Base-by-base conservation (phyloP, 64 coral and sea anemone species). In the Stichodactyla helianthus region DNA sequence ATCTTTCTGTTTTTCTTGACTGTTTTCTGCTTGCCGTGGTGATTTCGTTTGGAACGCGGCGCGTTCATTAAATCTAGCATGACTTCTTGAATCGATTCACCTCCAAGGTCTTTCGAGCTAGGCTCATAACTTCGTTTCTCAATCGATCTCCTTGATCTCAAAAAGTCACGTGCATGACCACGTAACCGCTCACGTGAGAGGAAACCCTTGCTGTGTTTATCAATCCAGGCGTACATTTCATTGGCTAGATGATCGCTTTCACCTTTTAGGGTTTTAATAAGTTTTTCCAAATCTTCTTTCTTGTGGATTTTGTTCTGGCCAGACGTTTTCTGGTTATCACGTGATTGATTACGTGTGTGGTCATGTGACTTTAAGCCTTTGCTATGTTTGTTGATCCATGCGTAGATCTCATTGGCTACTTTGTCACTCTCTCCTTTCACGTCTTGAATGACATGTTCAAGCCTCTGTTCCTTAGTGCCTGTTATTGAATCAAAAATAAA, bases 31-130 rank as follows among this genome's bases (percentile, higher is more conserved):
- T 54, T 57, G 1, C 53, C 11, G 13, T 84, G 16, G 10, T 6
- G 54, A 16, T 84, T 23, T 19, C 4, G 15, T 23, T 57, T 82
- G 5, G 7, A 5, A 17, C 28, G 20, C 19, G 83, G 83, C 5
- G 54, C 83, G 2, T 26, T 84, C 83, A 84, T 84, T 7, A 84
- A 26, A 84, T 84, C 83, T 15, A 60, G 17, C 83, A 84, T 84
- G 19, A 63, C 83, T 23, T 84, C 55, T 44, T 63, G 54, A 11
- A 84, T 63, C 5, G 83, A 60, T 84, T 84, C 78, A 0, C 78
- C 78, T 14, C 53, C 78, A 0, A 81, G 6, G 7, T 8, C 50
- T 7, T 52, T 53, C 16, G 10, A 10, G 76, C 28, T 50, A 79
- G 35, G 35, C 35, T 51, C 51, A 22, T 13, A 27, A 23, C 68